Evolutionary conservation across 2,888 invertebrate species (phyloP).

Genomic region (Drymonia ruficornis): DNA sequence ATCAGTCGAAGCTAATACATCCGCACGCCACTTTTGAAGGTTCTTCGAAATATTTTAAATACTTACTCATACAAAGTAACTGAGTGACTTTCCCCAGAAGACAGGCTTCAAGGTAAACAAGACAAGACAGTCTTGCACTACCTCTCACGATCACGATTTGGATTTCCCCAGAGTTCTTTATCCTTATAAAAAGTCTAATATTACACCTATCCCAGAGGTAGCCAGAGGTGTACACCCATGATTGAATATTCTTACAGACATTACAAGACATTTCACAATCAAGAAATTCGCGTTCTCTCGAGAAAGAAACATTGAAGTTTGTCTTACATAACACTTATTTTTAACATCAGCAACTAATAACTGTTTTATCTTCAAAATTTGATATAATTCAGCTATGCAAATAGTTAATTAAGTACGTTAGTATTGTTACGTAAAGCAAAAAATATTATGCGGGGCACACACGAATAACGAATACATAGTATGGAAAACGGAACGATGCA

Average conservation of each 20-base stretch:
- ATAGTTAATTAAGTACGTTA: constrained; percentile 25
- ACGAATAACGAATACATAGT: constrained; percentile 25
- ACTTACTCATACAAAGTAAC: neutral
- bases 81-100: neutral
- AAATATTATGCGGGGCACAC: constrained; percentile 15
- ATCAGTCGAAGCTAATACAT: neutral
- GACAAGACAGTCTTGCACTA: too few relatives aligned
- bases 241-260: too few relatives aligned
- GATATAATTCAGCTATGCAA: constrained; percentile 24
- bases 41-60: neutral
- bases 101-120: too few relatives aligned
- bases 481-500: constrained; percentile 29
- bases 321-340: neutral
- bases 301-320: too few relatives aligned
- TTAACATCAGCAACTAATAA: neutral
- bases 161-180: too few relatives aligned
- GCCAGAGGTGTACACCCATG: too few relatives aligned
- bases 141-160: too few relatives aligned
- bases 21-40: neutral
- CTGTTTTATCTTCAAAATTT: constrained; percentile 19
- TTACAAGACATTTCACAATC: too few relatives aligned
- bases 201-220: too few relatives aligned
- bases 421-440: constrained; percentile 29
- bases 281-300: too few relatives aligned
- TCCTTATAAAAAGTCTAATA: too few relatives aligned